Percentiles rank a stretch among this genome's conserved stretches.
phyloP scores from a whole-genome alignment of 1,140 invertebrate species.

The Brachionus plicatilis region DNA sequence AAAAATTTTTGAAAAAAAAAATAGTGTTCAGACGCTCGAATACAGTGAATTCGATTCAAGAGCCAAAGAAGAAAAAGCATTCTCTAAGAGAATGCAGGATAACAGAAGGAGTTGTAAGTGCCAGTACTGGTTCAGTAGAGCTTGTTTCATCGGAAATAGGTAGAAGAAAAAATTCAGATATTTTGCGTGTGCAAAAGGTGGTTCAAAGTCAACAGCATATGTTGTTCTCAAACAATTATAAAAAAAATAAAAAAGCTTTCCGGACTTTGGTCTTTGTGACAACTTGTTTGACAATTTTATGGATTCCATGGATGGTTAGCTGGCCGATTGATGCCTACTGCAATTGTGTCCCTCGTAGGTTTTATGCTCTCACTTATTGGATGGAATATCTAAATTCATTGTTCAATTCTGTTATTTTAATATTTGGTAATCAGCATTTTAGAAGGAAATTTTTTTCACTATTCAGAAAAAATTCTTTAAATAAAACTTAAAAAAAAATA shows the following conservation, averaged over 20 bases:
- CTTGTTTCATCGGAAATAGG: no score
- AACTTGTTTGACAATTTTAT: not conserved
- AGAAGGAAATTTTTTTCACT: conserved; percentile 7
- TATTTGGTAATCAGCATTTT: conserved; percentile 26
- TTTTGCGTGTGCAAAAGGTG: not conserved
- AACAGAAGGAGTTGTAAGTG: not conserved
- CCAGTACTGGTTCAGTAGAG: not conserved
- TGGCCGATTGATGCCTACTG: conserved; percentile 30
- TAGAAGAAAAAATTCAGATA: not conserved
- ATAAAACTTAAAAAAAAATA: not conserved
- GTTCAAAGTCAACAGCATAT: not conserved
- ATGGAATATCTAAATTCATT: conserved; percentile 30
- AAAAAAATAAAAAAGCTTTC: conserved; percentile 23
- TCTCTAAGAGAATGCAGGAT: not conserved
- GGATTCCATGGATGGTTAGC: conserved; percentile 19
- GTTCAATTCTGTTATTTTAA: conserved; percentile 14
- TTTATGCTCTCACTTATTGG: conserved; percentile 20
- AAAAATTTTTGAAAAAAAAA: not conserved
- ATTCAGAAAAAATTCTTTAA: not conserved
- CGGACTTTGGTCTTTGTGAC: not conserved
- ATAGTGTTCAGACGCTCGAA: not conserved
- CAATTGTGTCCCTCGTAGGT: not conserved
- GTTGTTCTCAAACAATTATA: conserved; percentile 24
- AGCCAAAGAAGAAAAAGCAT: not conserved
- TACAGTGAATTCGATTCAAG: not conserved